phyloP scores from a whole-genome alignment of 2,888 invertebrate species.

The Oligia fasciuncula region DNA sequence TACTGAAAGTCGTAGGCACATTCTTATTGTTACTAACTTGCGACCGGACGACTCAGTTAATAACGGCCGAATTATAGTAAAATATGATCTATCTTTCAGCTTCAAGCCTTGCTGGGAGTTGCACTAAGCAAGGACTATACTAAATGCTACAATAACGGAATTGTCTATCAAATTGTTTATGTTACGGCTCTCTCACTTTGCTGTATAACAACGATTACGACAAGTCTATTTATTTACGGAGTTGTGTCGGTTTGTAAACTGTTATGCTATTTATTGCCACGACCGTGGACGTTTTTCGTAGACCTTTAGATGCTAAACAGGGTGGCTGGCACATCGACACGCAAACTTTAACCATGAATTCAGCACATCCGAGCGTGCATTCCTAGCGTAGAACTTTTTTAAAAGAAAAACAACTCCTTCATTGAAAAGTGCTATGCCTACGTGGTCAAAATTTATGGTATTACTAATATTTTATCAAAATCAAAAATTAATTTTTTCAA shows the following conservation, averaged over 20 bases:
- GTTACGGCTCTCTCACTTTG: not conserved
- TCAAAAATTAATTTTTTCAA: no score
- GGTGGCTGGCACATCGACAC: not conserved
- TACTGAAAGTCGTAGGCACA: not conserved
- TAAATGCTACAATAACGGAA: constrained; percentile 3
- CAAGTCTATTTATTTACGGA: constrained; percentile 31
- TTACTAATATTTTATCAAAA: no score
- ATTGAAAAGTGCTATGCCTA: no score
- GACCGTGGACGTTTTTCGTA: not conserved
- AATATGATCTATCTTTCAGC: constrained; percentile 21
- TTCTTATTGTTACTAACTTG: no score
- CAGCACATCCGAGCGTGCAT: not conserved
- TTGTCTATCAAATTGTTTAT: not conserved
- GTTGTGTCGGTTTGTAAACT: constrained; percentile 32
- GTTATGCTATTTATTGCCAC: not conserved
- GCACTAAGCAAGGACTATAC: not conserved
- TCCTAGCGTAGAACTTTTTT: not conserved
- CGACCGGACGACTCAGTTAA: not conserved
- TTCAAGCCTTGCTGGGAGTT: constrained; percentile 1
- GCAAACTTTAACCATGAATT: not conserved
- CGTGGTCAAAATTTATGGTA: no score
- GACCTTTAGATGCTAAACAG: not conserved
- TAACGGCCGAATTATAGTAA: not conserved
- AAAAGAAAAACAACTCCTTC: not conserved
- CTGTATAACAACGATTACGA: not conserved